Percentiles rank a stretch among this genome's conserved stretches.
phyloP scores from a whole-genome alignment of 2,888 invertebrate species.

The Dasypolia templi region DNA sequence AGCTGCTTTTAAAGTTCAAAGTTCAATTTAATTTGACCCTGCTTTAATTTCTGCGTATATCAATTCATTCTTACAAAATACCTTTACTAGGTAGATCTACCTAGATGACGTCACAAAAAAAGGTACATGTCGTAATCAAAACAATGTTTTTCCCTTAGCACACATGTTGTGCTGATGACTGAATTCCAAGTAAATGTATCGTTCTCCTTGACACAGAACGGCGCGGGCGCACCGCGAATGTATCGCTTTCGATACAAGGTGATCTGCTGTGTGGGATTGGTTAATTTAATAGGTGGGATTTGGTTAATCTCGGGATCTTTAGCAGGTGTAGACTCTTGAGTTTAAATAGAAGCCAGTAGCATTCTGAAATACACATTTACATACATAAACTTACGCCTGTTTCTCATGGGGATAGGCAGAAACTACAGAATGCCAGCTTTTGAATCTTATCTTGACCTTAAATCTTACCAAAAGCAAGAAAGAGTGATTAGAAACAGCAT shows the following conservation, averaged over 20 bases:
- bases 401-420: no score
- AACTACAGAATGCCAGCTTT: no score
- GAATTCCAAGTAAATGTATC: constrained; percentile 66
- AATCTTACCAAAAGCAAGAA: no score
- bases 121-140: constrained; percentile 64
- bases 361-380: no score
- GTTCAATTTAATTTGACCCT: constrained; percentile 4
- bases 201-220: constrained; percentile 68
- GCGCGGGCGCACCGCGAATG: constrained; percentile 54
- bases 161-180: constrained; percentile 60
- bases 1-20: not conserved
- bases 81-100: not conserved
- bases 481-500: not conserved
- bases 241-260: constrained; percentile 66
- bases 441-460: not conserved
- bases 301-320: constrained; percentile 24
- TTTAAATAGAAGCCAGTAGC: not conserved
- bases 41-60: not conserved
- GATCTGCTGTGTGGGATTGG: constrained; percentile 52
- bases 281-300: constrained; percentile 23
- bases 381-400: no score
- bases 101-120: constrained; percentile 46
- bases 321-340: not conserved
- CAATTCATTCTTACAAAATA: constrained; percentile 7
- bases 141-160: constrained; percentile 66